Conservation (phyloP, 2,113 vertebrate genomes). For the Melanostigma gelatinosum region DNA sequence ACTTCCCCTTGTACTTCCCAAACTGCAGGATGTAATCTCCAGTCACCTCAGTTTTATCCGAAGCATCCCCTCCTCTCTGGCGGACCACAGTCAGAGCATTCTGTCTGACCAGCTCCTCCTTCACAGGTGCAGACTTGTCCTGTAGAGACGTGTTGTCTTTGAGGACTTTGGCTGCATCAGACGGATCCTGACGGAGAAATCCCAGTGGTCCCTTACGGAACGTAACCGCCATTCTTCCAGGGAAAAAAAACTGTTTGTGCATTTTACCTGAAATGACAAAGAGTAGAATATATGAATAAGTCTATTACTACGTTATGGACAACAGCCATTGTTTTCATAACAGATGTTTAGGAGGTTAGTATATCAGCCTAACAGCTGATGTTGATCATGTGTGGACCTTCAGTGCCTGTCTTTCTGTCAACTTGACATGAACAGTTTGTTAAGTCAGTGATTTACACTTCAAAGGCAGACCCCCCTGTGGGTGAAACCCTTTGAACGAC, state of each 20-base stretch:
- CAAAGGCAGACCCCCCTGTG: no score
- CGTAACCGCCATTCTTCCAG: not conserved
- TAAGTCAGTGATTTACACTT: no score
- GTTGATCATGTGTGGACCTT: no score
- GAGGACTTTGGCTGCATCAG: not conserved
- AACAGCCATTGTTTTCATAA: no score
- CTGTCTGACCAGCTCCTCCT: not conserved
- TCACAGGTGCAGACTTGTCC: not conserved
- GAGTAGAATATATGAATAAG: not conserved
- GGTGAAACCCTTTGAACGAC: no score
- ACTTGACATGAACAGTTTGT: no score
- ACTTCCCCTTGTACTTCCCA: not conserved
- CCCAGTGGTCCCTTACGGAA: not conserved
- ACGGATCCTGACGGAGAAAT: not conserved
- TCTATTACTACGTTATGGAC: no score
- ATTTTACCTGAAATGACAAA: not conserved
- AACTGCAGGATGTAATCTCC: conserved; percentile 2
- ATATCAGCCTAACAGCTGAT: no score
- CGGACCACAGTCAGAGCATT: not conserved
- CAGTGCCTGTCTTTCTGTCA: no score
- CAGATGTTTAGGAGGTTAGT: no score
- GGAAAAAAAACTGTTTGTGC: not conserved
- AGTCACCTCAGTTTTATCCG: not conserved
- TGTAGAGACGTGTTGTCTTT: not conserved
- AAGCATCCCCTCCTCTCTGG: not conserved